Percentiles rank a stretch among this genome's conserved stretches.
Evolutionary conservation across 37 sponge, comb jelly and placozoan species (phyloP).

Genomic region (Trichoplax adhaerens): DNA sequence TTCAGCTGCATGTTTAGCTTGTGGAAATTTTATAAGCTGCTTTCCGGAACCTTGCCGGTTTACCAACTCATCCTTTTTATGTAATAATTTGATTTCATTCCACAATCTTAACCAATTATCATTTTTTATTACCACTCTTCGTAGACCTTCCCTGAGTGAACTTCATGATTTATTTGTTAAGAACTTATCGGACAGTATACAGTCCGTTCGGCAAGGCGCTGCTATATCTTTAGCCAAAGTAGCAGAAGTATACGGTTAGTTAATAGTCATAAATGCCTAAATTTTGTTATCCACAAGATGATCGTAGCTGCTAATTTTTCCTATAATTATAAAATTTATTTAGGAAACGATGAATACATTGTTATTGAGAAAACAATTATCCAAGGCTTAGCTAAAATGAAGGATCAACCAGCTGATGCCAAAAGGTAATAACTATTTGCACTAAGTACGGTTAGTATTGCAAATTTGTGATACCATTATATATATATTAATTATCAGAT

Average conservation of each 20-base stretch:
- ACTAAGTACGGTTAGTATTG: not conserved
- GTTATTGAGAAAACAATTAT: constrained; percentile 1
- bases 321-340: not conserved
- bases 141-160: constrained; percentile 20
- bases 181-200: constrained; percentile 80
- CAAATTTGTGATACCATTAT: not conserved
- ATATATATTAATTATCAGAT: not conserved
- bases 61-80: not conserved
- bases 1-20: constrained; percentile 76
- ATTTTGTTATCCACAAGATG: not conserved
- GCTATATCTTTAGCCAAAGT: constrained; percentile 62
- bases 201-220: constrained; percentile 83
- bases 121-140: not conserved
- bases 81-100: not conserved
- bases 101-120: not conserved
- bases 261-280: not conserved
- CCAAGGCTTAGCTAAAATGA: not conserved
- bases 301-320: not conserved
- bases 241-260: constrained; percentile 42
- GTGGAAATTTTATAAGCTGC: constrained; percentile 82
- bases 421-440: not conserved
- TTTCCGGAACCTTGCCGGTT: constrained; percentile 53
- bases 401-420: constrained; percentile 16
- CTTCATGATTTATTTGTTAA: constrained; percentile 50
- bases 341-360: not conserved